phyloP scores from a whole-genome alignment of 92 coral and sea anemone species.

The Isaurus tuberculatus region DNA sequence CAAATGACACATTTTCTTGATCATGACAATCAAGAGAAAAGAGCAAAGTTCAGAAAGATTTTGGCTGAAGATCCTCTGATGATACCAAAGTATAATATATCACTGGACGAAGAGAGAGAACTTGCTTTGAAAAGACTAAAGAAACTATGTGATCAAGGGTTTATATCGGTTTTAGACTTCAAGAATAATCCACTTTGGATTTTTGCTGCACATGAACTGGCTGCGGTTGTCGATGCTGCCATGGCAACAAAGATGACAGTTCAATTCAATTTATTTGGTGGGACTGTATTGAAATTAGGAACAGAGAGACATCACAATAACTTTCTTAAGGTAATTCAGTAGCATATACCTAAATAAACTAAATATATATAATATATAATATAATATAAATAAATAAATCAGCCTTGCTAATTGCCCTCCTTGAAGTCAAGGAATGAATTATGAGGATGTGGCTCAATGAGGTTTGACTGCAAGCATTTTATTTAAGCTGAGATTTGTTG shows the following conservation, averaged over 20 bases:
- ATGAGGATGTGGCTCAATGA: too few relatives aligned
- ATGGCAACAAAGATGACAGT: constrained; percentile 95
- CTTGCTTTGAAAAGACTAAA: constrained; percentile 75
- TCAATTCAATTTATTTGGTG: constrained; percentile 91
- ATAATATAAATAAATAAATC: too few relatives aligned
- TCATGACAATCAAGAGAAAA: constrained; percentile 81
- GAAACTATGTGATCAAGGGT: constrained; percentile 76
- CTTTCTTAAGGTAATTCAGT: constrained; percentile 73
- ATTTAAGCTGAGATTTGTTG: too few relatives aligned
- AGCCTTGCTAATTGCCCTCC: too few relatives aligned
- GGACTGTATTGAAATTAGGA: constrained; percentile 83
- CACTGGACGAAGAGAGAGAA: constrained; percentile 81
- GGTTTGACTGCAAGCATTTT: too few relatives aligned
- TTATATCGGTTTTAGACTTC: constrained; percentile 81
- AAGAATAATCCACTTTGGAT: constrained; percentile 78
- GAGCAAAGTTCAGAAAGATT: constrained; percentile 71
- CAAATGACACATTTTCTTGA: constrained; percentile 78
- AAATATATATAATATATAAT: too few relatives aligned
- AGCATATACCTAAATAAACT: too few relatives aligned
- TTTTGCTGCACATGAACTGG: constrained; percentile 84
- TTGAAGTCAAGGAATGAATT: too few relatives aligned
- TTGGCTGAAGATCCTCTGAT: constrained; percentile 72
- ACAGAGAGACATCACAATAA: constrained; percentile 75
- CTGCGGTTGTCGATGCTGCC: constrained; percentile 80
- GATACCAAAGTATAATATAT: constrained; percentile 80